These are phyloP conservation scores for Oscheius sp. DNA, from an alignment of 1,140 invertebrate genomes.

Conservation along the genomic window DNA sequence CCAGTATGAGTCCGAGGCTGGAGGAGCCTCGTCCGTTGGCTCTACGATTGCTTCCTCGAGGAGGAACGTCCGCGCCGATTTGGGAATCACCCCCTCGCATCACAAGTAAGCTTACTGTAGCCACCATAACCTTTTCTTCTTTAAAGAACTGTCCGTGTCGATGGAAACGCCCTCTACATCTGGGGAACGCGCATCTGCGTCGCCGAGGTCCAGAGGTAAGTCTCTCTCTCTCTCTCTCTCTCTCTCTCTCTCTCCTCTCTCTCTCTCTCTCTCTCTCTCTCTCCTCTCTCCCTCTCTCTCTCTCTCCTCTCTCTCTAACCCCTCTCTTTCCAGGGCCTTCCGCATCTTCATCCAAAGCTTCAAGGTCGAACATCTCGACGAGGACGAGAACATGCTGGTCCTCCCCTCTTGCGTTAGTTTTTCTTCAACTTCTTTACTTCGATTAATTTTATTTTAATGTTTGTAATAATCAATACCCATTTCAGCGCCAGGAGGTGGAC, in stretches of 20 bases:
- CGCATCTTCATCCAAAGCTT: slow-evolving; percentile 44
- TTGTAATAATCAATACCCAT: not conserved
- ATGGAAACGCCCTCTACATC: slow-evolving; percentile 43
- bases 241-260: too few relatives aligned
- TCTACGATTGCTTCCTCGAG: not conserved
- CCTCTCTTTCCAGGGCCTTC: slow-evolving; percentile 45
- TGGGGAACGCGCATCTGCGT: slow-evolving; percentile 56
- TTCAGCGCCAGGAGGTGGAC: slow-evolving; percentile 29
- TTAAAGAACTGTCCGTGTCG: slow-evolving; percentile 16
- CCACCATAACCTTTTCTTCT: not conserved
- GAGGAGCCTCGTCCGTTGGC: slow-evolving; percentile 1
- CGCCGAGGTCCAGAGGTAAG: slow-evolving; percentile 45
- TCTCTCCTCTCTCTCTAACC: too few relatives aligned
- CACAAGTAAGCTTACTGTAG: not conserved
- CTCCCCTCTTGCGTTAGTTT: not conserved
- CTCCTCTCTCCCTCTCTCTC: too few relatives aligned
- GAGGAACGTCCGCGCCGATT: slow-evolving; percentile 3
- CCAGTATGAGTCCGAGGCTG: slow-evolving; percentile 22
- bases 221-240: not conserved
- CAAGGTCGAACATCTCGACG: slow-evolving; percentile 42
- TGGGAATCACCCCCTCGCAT: slow-evolving; percentile 20
- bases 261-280: too few relatives aligned
- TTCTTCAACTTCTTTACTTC: not conserved
- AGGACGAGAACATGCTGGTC: slow-evolving; percentile 49
- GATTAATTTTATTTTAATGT: not conserved